Percentiles rank a stretch among this genome's conserved stretches.
Evolutionary conservation across 1,140 invertebrate genomes (phyloP).

Genomic region (Magallana ariakensis): DNA sequence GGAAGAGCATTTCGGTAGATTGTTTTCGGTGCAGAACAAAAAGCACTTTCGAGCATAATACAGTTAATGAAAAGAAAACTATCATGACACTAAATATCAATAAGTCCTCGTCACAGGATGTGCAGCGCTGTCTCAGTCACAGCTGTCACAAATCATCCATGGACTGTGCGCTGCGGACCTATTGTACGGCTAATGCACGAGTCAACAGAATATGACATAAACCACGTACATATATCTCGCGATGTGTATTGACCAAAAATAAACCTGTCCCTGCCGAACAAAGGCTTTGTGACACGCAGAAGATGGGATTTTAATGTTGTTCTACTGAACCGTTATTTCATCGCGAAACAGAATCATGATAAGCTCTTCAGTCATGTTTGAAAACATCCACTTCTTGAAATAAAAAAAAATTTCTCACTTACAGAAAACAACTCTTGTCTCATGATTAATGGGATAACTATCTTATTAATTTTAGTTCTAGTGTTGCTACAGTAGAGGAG

Average conservation of each 20-base stretch:
- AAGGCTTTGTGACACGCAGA: neutral
- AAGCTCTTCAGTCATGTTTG: slow-evolving; percentile 22
- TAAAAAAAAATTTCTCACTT: neutral
- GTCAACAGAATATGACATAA: slow-evolving; percentile 32
- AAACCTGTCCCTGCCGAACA: slow-evolving; percentile 14
- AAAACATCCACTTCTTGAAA: slow-evolving; percentile 25
- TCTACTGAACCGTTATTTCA: slow-evolving; percentile 1
- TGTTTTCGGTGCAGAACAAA: neutral
- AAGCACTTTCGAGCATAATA: slow-evolving; percentile 25
- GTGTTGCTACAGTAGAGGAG: slow-evolving; percentile 2
- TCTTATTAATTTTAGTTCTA: slow-evolving; percentile 36
- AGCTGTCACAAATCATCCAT: slow-evolving; percentile 27
- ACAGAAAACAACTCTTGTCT: slow-evolving; percentile 24
- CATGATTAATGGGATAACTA: slow-evolving; percentile 35
- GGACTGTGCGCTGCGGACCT: neutral
- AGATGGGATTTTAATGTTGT: neutral
- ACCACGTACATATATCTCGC: slow-evolving; percentile 23
- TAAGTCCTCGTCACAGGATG: slow-evolving; percentile 12
- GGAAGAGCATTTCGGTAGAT: slow-evolving; percentile 26
- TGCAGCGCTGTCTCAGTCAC: neutral
- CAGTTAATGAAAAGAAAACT: slow-evolving; percentile 35
- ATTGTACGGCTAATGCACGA: slow-evolving; percentile 22
- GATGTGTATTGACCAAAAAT: slow-evolving; percentile 28
- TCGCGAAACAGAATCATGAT: neutral
- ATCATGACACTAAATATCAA: slow-evolving; percentile 32